Evolutionary conservation across 2,113 vertebrate genomes (phyloP), one percentile per base, ranked within the genome.

Genomic region (Atlantisia rogersi): DNA sequence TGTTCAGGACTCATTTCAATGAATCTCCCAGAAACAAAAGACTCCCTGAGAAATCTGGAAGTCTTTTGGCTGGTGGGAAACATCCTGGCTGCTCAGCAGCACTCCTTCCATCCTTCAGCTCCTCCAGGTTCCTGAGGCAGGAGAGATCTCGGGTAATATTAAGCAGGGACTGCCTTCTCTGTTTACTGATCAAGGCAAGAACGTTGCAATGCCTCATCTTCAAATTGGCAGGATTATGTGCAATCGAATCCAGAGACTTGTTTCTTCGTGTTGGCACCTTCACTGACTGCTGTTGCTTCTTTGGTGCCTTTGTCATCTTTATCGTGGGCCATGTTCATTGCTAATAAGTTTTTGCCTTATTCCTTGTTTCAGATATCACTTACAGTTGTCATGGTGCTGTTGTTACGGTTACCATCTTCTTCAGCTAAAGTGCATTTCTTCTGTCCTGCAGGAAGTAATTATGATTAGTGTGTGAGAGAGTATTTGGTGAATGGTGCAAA

Each of bases 331-430:
- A 17, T 6, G 78, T 91, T 40, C 73, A 60, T 84, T 11, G 5
- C 26, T 78, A 73, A 22, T 60, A 79, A 89, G 35, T 91, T 91
- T 60, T 75, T 86, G 58, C 73, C 53, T 55, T 79, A 44, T 84
- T 79, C 65, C 48, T 29, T 53, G 14, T 75, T 90, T 74, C 77
- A 82, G 53, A 32, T 56, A 69, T 81, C 40, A 12, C 69, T 89
- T 62, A 16, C 0, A 81, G 95, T 97, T 86, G 94, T 91, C 90
- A 92, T 93, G 80, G 95, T 91, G 86, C 86, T 88, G 93, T 96
- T 92, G 92, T 91, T 91, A 95, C 88, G 92, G 95, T 93, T 88
- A 95, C 94, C 52, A 48, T 65, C 64, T 88, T 73, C 68, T 84
- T 93, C 76, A 32, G 82, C 76, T 92, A 37, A 65, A 83, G 78